Conservation (phyloP, 1,140 invertebrate genomes). For the Scaptomyza graminum region DNA sequence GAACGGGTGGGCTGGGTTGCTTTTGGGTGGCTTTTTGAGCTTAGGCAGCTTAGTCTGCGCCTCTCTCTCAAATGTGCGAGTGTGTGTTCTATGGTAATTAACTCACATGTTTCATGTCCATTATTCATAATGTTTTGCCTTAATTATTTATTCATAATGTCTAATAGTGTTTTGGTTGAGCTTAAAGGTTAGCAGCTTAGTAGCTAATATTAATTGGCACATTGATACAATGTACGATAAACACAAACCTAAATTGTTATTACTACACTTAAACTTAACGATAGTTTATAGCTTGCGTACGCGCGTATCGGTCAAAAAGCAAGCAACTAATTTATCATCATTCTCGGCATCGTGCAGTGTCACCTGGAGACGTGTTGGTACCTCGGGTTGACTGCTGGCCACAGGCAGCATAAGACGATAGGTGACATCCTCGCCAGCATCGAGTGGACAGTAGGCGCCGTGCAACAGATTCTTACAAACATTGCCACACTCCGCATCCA, state of each 20-base stretch:
- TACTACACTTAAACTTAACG: background rate
- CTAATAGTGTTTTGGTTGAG: constrained; percentile 67
- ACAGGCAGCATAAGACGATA: constrained; percentile 63
- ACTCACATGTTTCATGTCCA: constrained; percentile 55
- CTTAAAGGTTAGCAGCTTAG: constrained; percentile 39
- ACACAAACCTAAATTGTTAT: background rate
- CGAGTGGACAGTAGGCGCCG: constrained; percentile 72
- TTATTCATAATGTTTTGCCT: constrained; percentile 71
- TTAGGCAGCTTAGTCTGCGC: constrained; percentile 44
- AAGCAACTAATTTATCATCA: constrained; percentile 50
- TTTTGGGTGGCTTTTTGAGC: constrained; percentile 7
- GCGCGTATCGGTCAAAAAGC: constrained; percentile 66
- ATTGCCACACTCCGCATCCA: constrained; percentile 50
- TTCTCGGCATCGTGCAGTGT: constrained; percentile 48
- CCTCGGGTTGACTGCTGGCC: constrained; percentile 55
- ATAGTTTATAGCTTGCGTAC: constrained; percentile 44
- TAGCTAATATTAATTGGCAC: constrained; percentile 58
- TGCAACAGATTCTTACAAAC: constrained; percentile 69
- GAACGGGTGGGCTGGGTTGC: background rate
- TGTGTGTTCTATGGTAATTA: constrained; percentile 54
- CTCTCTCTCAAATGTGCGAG: constrained; percentile 1
- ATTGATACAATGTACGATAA: constrained; percentile 74
- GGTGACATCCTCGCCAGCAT: constrained; percentile 75
- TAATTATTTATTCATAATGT: constrained; percentile 77
- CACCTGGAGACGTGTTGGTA: constrained; percentile 66